Evolutionary conservation across 2,888 invertebrate species (phyloP).

Genomic region (Habroteleia sp.): DNA sequence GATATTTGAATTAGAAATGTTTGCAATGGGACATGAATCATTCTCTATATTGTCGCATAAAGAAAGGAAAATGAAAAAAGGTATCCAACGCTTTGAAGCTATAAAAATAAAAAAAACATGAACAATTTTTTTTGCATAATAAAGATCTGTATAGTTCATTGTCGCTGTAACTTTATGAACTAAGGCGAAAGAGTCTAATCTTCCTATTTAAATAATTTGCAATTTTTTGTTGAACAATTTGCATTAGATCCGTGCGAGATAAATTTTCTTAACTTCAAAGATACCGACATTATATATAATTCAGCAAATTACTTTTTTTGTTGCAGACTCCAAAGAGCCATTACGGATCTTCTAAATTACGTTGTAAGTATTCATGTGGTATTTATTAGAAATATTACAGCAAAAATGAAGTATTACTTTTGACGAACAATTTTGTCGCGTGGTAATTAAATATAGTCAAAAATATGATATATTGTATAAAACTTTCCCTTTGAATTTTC

Average conservation of each 20-base stretch:
- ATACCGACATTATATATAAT: constrained; percentile 23
- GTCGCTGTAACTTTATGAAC: too few relatives aligned
- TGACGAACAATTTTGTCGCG: constrained; percentile 22
- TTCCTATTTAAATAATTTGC: background rate
- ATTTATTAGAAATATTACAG: constrained; percentile 7
- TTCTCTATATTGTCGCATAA: too few relatives aligned
- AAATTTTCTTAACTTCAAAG: constrained; percentile 26
- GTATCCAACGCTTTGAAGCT: too few relatives aligned
- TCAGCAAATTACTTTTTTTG: constrained; percentile 33
- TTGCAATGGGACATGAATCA: too few relatives aligned
- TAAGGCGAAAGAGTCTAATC: too few relatives aligned
- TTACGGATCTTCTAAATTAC: constrained; percentile 41
- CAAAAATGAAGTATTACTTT: constrained; percentile 12
- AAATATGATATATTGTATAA: constrained; percentile 28
- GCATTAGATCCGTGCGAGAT: constrained; percentile 15
- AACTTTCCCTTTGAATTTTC: constrained; percentile 58
- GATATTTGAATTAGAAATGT: constrained; percentile 5
- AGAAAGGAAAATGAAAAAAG: too few relatives aligned
- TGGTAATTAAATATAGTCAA: constrained; percentile 21
- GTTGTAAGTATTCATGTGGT: constrained; percentile 52
- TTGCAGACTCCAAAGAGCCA: constrained; percentile 41
- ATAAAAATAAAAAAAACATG: too few relatives aligned
- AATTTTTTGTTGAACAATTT: constrained; percentile 28
- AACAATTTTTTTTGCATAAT: too few relatives aligned
- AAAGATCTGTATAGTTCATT: too few relatives aligned